Evolutionary conservation across 2,797 vertebrate species (phyloP).

Genomic region (Dicrostonyx torquatus): DNA sequence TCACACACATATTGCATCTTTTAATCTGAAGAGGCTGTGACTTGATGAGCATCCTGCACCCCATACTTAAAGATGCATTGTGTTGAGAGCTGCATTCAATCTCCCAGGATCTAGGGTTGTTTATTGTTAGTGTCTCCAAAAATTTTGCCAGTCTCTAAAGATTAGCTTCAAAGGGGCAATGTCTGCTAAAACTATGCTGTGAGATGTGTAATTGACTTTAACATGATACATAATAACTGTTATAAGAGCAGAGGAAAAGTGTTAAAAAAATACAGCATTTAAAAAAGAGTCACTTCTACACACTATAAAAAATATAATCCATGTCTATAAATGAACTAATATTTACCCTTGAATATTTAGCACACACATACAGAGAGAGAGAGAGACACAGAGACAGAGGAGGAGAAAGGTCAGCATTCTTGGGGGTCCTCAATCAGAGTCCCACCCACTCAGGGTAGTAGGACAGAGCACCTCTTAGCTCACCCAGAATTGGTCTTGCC

Average conservation of each 20-base stretch:
- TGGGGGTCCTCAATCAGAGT: not conserved
- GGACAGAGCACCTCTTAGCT: not conserved
- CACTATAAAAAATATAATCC: not conserved
- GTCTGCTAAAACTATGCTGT: not conserved
- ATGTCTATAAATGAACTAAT: not conserved
- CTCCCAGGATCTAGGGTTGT: not conserved
- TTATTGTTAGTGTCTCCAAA: not conserved
- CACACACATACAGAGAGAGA: not conserved
- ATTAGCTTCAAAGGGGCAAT: not conserved
- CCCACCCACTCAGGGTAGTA: not conserved
- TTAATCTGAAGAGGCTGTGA: not conserved
- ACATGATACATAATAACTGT: not conserved
- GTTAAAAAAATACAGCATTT: conserved; percentile 25
- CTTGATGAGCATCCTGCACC: not conserved
- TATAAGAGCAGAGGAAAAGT: not conserved
- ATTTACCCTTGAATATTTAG: conserved; percentile 31
- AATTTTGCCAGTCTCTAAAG: not conserved
- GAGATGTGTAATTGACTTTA: not conserved
- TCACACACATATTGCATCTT: not conserved
- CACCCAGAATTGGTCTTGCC: conserved; percentile 43
- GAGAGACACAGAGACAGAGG: not conserved
- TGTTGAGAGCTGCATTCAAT: not conserved
- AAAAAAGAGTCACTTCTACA: conserved; percentile 29
- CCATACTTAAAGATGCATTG: not conserved
- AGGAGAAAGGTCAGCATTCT: not conserved